These are phyloP conservation scores for Oryctolagus cuniculus DNA, from an alignment of 2,113 vertebrate genomes.

Conservation along the genomic window mOryCun1.1 NC_091438.1:44824001-44824500, in stretches of 20 bases:
- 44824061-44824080: background rate
- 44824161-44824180: too few relatives aligned
- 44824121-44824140: background rate
- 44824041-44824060: background rate
- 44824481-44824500: background rate
- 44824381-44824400: background rate
- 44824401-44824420: background rate
- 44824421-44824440: background rate
- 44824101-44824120: background rate
- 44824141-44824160: background rate
- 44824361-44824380: too few relatives aligned
- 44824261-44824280: background rate
- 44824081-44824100: background rate
- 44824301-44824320: background rate
- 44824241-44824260: background rate
- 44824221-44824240: too few relatives aligned
- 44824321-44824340: accelerated
- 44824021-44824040: background rate
- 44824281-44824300: background rate
- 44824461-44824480: background rate
- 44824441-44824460: background rate
- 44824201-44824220: background rate
- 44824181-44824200: too few relatives aligned
- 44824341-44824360: background rate
- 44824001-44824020: background rate